Base-by-base conservation (phyloP, 2,797 vertebrate genomes). In the Monodelphis domestica region DNA sequence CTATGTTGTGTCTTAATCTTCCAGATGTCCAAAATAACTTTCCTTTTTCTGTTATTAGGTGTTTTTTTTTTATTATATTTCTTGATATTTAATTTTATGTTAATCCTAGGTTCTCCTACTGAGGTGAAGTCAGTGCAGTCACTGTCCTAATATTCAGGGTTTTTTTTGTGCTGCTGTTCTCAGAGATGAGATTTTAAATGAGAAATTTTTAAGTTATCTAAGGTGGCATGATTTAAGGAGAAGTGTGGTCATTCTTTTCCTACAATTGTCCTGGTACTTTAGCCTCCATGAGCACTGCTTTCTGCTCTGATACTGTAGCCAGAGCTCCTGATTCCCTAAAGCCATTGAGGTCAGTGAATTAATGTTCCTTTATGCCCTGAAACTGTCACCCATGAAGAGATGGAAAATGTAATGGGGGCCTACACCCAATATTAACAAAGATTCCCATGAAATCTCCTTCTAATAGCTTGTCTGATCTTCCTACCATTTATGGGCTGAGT, bases 321-420 rank as follows among this genome's bases (percentile, higher is more conserved):
- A n/a, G n/a, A n/a, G n/a, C 0, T 9, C 6, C 5, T 70, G 15
- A n/a, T 12, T 26, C 29, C 29, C 57, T 59, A 3, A 70, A 7
- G 0, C 6, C 9, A 0, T 2, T 70, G 17, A n/a, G 5, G 5
- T 15, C n/a, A 70, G n/a, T 38, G 15, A n/a, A 2, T 6, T 38
- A n/a, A 1, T 2, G 2, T 21, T 21, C n/a, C 15, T 70, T 17
- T n/a, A n/a, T 70, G 14, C 7, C 15, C 59, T 38, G 6, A 4
- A 14, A 63, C 59, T n/a, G 12, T n/a, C 33, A 21, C 4, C 5
- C 5, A 6, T 5, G 17, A 70, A 70, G 5, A 6, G 6, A n/a
- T 38, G 15, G 4, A 1, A 14, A 70, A 70, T 21, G n/a, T 6
- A 70, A 59, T 2, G 21, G n/a, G 63, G 5, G 17, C 15, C 5